Conservation (phyloP, 2,113 vertebrate species). For the Amblyornis subalaris region DNA sequence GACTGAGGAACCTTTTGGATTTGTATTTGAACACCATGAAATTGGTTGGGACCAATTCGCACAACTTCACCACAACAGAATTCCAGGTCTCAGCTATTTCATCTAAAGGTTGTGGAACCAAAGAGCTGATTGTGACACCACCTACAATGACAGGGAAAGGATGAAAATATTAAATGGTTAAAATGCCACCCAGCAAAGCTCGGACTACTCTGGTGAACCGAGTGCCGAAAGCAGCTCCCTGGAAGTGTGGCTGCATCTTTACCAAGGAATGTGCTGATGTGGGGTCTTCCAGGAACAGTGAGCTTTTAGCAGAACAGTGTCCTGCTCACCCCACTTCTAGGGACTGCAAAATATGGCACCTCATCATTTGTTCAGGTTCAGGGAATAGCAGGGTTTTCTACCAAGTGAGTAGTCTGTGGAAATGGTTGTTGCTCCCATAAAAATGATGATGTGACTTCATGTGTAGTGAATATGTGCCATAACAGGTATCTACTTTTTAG, state of each 20-base stretch:
- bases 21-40: background rate
- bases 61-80: background rate
- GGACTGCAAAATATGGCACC: background rate
- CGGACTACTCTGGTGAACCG: background rate
- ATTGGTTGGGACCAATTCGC: background rate
- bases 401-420: background rate
- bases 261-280: accelerated
- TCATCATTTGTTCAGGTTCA: accelerated
- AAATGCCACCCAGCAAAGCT: background rate
- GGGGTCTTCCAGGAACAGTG: background rate
- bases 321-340: background rate
- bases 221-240: background rate
- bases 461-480: background rate
- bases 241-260: background rate
- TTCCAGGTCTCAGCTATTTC: background rate
- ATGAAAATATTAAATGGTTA: background rate
- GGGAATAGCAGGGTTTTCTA: background rate
- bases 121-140: background rate
- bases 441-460: background rate
- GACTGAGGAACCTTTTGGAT: background rate
- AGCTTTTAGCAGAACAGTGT: background rate
- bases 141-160: background rate
- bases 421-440: background rate
- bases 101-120: background rate
- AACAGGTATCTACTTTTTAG: background rate